Percentiles rank a stretch among this genome's conserved stretches.
These are phyloP conservation scores for Stenolophus ochropezus DNA, from an alignment of 2,888 invertebrate genomes.

Conservation along the genomic window DNA sequence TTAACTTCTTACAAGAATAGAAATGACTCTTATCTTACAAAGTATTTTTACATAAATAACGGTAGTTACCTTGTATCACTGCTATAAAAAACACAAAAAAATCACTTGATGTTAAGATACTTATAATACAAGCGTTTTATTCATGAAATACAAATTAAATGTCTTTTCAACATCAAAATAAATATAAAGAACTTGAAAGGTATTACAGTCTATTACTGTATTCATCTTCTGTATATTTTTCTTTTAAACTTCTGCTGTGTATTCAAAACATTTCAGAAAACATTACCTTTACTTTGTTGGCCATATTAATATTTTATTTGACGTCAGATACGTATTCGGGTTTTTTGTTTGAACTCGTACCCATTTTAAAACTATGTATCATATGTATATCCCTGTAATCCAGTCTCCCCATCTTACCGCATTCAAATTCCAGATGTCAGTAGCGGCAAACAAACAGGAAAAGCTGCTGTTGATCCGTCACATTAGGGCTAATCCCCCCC, in stretches of 20 bases:
- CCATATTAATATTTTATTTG: background rate
- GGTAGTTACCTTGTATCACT: background rate
- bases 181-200: background rate
- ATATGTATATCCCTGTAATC: background rate
- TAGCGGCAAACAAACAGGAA: constrained; percentile 28
- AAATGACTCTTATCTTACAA: constrained; percentile 7
- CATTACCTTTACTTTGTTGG: background rate
- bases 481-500: constrained; percentile 21
- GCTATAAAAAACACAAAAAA: background rate
- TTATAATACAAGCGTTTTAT: constrained; percentile 10
- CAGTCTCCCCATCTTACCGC: background rate
- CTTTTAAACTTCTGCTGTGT: background rate
- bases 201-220: background rate
- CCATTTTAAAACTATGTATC: background rate
- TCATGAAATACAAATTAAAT: constrained; percentile 20
- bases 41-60: constrained; percentile 30
- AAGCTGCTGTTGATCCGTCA: constrained; percentile 28
- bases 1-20: constrained; percentile 27
- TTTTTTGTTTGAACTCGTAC: background rate
- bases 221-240: background rate
- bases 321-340: background rate
- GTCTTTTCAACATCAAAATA: constrained; percentile 17
- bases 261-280: background rate
- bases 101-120: constrained; percentile 5
- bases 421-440: constrained; percentile 29